These are phyloP conservation scores for Eucriotettix oculatus DNA, from an alignment of 2,888 invertebrate species.

Conservation along the genomic window DNA sequence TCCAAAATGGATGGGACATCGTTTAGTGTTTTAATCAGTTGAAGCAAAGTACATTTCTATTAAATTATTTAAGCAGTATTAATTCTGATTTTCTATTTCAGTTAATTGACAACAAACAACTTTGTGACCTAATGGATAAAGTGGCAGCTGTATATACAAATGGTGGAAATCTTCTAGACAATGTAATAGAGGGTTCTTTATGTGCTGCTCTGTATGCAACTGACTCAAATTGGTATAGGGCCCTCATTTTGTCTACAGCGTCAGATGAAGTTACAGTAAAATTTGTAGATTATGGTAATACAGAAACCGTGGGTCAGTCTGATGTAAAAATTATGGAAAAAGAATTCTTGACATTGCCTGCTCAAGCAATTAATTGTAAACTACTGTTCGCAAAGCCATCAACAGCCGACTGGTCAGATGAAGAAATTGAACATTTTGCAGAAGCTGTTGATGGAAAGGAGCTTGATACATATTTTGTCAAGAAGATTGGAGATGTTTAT, in stretches of 20 bases:
- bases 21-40: too few species aligned
- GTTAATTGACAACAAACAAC: slow-evolving; percentile 17
- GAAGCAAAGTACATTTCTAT: too few species aligned
- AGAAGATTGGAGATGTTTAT: slow-evolving; percentile 17
- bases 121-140: slow-evolving; percentile 19
- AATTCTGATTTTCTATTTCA: not conserved
- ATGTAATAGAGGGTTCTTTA: slow-evolving; percentile 15
- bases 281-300: slow-evolving; percentile 19
- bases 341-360: slow-evolving; percentile 2
- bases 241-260: slow-evolving; percentile 8
- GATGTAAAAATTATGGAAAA: slow-evolving; percentile 8
- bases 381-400: slow-evolving; percentile 1
- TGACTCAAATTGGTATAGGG: slow-evolving; percentile 17
- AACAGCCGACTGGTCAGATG: slow-evolving; percentile 10
- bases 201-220: slow-evolving; percentile 23
- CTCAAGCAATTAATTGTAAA: slow-evolving; percentile 4
- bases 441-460: slow-evolving; percentile 14
- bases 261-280: slow-evolving; percentile 10
- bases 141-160: slow-evolving; percentile 14
- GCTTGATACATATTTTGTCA: slow-evolving; percentile 21
- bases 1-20: too few species aligned
- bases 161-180: not conserved
- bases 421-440: slow-evolving; percentile 9
- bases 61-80: too few species aligned
- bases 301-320: slow-evolving; percentile 9